These are phyloP conservation scores for Sebastes nivosus DNA, from an alignment of 2,797 vertebrate species.

Conservation along the genomic window DNA sequence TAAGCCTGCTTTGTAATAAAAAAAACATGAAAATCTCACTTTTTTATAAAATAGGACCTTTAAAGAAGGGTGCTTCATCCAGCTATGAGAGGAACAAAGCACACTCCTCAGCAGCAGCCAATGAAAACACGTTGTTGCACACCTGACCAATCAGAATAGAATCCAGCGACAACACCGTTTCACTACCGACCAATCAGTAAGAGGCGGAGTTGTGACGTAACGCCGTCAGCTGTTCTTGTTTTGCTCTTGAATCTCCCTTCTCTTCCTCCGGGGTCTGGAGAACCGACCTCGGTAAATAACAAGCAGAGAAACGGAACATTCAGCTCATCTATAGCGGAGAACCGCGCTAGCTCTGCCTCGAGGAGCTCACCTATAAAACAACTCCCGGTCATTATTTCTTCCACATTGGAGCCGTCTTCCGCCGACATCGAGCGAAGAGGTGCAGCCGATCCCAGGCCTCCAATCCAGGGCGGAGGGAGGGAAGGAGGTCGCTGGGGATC, in stretches of 20 bases:
- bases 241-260: slow-evolving; percentile 53
- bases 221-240: slow-evolving; percentile 85
- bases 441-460: slow-evolving; percentile 80
- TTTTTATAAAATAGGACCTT: too few species aligned
- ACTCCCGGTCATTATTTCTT: slow-evolving; percentile 24
- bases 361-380: accelerated
- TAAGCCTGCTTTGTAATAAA: too few species aligned
- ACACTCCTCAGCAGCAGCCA: slow-evolving; percentile 24
- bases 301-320: too few species aligned
- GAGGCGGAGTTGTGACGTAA: slow-evolving; percentile 51
- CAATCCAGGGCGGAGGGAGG: slow-evolving; percentile 78
- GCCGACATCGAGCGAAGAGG: slow-evolving; percentile 72
- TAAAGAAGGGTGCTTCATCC: too few species aligned
- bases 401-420: slow-evolving; percentile 61
- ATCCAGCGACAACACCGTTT: neutral
- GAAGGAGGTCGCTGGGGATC: slow-evolving; percentile 77
- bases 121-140: slow-evolving; percentile 1
- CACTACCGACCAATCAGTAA: slow-evolving; percentile 29
- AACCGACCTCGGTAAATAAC: neutral
- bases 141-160: slow-evolving; percentile 59
- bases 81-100: neutral
- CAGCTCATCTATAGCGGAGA: neutral
- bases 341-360: neutral
- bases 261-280: neutral
- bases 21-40: too few species aligned